Base-by-base conservation (phyloP, 2,888 invertebrate genomes). In the Pasiphila rectangulata region DNA sequence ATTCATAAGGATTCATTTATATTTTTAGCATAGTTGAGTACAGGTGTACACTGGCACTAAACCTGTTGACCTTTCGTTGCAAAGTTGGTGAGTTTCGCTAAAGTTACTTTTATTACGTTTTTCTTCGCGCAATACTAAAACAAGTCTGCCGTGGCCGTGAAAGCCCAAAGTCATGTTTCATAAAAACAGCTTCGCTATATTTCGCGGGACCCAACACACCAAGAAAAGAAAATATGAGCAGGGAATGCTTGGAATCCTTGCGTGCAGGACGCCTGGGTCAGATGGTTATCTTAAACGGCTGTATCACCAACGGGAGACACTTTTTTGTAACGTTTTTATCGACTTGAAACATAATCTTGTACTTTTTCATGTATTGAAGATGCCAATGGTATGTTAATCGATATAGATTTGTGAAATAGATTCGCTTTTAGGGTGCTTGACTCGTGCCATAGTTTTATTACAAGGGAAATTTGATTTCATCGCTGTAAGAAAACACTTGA, bases 281-380 rank as follows among this genome's bases (percentile, higher is more conserved):
- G 87, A 88, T 88, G 77, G 58, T 81, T 87, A 88, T 88, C 88
- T 84, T 84, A 85, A 86, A 84, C 85, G 85, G 78, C 85, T 87
- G 87, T 86, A 84, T 86, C 87, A 87, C 83, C 80, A 81, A 72
- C 78, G 63, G 75, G 79, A 83, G 83, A 87, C 84, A 86, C 83
- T 83, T 87, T 86, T 86, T 85, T 84, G 80, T 85, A 68, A 79
- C 70, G 65, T 77, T 82, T 81, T 81, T 79, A 83, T 81, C 75
- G 74, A 83, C 69, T 68, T 72, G 70, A 75, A 76, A 75, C 72
- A 70, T 79, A 74, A 75, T 75, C 70, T 74, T 56, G 44, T 57
- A 57, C 64, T 71, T 74, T 75, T 68, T 61, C 61, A 56, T 61
- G 65, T 64, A 67, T 64, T 56, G 58, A 60, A 63, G 64, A 57